Percentiles rank a stretch among this genome's conserved stretches.
These are phyloP conservation scores for Orchesella cincta DNA, from an alignment of 1,140 invertebrate genomes.

Conservation along the genomic window DNA sequence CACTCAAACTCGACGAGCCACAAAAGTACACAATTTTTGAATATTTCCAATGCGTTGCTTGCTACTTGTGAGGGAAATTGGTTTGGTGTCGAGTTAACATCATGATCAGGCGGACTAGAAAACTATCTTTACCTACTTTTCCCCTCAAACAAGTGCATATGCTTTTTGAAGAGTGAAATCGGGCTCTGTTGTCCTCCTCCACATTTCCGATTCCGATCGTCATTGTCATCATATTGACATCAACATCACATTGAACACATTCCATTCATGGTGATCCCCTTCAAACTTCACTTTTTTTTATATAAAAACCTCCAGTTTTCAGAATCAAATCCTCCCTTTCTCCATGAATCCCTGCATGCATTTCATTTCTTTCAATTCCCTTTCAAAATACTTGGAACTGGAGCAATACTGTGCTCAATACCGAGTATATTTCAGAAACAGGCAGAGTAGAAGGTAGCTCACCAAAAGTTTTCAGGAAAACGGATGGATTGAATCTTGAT, in stretches of 20 bases:
- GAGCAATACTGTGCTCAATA: too few species aligned
- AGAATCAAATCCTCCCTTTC: not conserved
- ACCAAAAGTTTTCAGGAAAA: conserved; percentile 13
- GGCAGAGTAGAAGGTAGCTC: too few species aligned
- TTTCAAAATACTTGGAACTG: not conserved
- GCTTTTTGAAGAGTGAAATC: not conserved
- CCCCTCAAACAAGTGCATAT: not conserved
- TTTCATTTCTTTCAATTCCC: conserved; percentile 8
- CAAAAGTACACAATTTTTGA: not conserved
- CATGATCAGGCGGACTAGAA: not conserved
- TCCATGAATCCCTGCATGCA: not conserved
- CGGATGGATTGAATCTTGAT: conserved; percentile 20
- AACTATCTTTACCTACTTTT: not conserved
- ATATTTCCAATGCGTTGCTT: not conserved
- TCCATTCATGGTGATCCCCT: not conserved
- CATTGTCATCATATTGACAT: conserved; percentile 8
- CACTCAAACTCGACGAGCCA: not conserved
- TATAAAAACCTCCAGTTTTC: not conserved
- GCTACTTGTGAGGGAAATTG: not conserved
- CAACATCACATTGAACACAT: not conserved
- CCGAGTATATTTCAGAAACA: too few species aligned
- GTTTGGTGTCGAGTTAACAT: not conserved
- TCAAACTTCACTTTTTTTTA: not conserved
- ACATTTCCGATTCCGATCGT: not conserved
- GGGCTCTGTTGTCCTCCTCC: not conserved